Percentiles rank a stretch among this genome's conserved stretches.
Evolutionary conservation across 2,888 invertebrate genomes (phyloP).

Genomic region (Philaethria dido): DNA sequence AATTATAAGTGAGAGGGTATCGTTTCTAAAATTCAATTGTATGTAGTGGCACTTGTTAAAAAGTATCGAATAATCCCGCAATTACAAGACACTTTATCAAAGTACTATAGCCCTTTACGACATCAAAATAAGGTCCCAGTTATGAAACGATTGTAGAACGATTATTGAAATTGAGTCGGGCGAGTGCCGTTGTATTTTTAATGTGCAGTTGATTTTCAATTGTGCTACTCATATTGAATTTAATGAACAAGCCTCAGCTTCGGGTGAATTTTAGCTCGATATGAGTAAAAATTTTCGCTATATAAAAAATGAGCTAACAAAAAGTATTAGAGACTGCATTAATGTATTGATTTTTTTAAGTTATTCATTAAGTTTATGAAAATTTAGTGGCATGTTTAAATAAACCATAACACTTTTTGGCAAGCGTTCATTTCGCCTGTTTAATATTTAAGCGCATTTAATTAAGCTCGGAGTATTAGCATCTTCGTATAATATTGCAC

Average conservation of each 20-base stretch:
- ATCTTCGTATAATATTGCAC: conserved; percentile 19
- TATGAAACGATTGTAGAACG: conserved; percentile 29
- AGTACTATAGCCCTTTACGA: conserved; percentile 37
- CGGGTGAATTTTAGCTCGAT: neutral
- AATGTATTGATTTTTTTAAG: neutral
- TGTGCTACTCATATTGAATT: conserved; percentile 40
- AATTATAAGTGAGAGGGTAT: conserved; percentile 77
- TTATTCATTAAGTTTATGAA: conserved; percentile 17
- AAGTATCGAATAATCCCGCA: conserved; percentile 45
- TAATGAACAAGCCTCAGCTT: conserved; percentile 18
- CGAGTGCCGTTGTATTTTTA: conserved; percentile 45
- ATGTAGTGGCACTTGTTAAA: conserved; percentile 70
- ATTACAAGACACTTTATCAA: conserved; percentile 35
- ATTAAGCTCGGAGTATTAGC: conserved; percentile 28
- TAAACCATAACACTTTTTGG: conserved; percentile 23
- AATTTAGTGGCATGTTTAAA: conserved; percentile 11
- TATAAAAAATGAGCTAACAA: too few relatives aligned
- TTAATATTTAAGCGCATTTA: conserved; percentile 34
- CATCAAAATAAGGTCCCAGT: conserved; percentile 34
- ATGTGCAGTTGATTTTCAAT: conserved; percentile 55
- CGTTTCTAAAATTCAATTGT: conserved; percentile 77
- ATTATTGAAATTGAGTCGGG: conserved; percentile 38
- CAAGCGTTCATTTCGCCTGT: conserved; percentile 21
- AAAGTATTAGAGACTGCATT: neutral
- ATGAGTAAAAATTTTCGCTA: neutral